Base-by-base conservation (phyloP, 1,140 invertebrate genomes). In the Zaprionus camerounensis region DNA sequence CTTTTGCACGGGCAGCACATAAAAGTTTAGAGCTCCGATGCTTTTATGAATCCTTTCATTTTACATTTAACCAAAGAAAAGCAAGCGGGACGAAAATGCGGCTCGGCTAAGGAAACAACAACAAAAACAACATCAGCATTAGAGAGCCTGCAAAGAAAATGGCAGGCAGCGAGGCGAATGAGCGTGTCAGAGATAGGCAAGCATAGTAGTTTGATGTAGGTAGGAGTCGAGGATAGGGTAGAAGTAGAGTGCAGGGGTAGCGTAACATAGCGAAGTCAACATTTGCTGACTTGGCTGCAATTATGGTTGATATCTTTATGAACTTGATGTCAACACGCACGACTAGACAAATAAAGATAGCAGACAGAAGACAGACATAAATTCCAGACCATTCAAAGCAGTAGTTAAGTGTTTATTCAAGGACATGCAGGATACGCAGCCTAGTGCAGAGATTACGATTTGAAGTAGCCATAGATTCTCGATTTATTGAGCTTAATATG, bases 221-320 rank as follows among this genome's bases (percentile, higher is more conserved):
- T 46, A 3, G 41, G n/a, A 13, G 31, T 6, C 38, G 38, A 5
- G 31, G 36, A 26, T 24, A 56, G 22, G 38, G 31, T 24, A 31
- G 28, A 28, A 7, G 41, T 6, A 46, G 6, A 17, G 41, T 6
- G 7, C n/a, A 17, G 46, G 22, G 20, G 22, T 9, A 20, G 15
- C 41, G 17, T 17, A 17, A n/a, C 41, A 44, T 44, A 44, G 41
- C 15, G 61, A 55, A 76, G 57, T 66, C 67, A 76, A 67, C 62
- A 76, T 71, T 76, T 79, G 67, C 71, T 75, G 76, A 62, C 63
- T 69, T 59, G 68, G 53, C 78, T 71, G 70, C 66, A 77, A 73
- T 76, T 76, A 71, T 71, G 70, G 69, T 41, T 77, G 73, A 83
- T 83, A 84, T 84, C 76, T 84, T 84, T 84, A 84, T 84, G 82